These are phyloP conservation scores for Sycobia sp. DNA, from an alignment of 1,140 invertebrate species.

Conservation along the genomic window DNA sequence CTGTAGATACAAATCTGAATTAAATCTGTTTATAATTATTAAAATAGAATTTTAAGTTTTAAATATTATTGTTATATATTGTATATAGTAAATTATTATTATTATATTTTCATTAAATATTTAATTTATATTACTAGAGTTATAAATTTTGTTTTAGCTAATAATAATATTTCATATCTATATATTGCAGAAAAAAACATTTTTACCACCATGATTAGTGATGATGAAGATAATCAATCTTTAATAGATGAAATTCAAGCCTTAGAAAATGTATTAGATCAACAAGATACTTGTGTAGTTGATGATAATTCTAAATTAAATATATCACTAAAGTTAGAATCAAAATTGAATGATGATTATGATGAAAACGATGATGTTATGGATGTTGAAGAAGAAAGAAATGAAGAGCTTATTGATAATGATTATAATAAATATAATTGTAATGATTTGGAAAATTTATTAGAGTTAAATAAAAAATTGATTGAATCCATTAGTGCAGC, in stretches of 20 bases:
- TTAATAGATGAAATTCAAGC: constrained; percentile 49
- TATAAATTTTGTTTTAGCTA: not conserved
- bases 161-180: not conserved
- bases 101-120: no score
- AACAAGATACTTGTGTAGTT: not conserved
- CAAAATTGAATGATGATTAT: not conserved
- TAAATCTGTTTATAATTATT: not conserved
- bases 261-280: constrained; percentile 43
- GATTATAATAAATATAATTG: constrained; percentile 25
- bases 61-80: constrained; percentile 1
- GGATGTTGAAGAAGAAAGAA: not conserved
- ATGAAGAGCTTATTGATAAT: not conserved
- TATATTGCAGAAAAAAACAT: not conserved
- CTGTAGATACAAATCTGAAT: no score
- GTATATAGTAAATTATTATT: no score
- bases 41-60: not conserved
- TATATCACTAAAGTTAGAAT: not conserved
- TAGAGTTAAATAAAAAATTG: constrained; percentile 44
- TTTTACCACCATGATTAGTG: constrained; percentile 42
- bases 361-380: not conserved
- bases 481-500: constrained; percentile 34
- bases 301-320: not conserved
- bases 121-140: not conserved
- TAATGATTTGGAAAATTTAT: constrained; percentile 28
- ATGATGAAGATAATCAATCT: constrained; percentile 45